phyloP scores from a whole-genome alignment of 2,113 vertebrate genomes.

The Fregetta grallaria region DNA sequence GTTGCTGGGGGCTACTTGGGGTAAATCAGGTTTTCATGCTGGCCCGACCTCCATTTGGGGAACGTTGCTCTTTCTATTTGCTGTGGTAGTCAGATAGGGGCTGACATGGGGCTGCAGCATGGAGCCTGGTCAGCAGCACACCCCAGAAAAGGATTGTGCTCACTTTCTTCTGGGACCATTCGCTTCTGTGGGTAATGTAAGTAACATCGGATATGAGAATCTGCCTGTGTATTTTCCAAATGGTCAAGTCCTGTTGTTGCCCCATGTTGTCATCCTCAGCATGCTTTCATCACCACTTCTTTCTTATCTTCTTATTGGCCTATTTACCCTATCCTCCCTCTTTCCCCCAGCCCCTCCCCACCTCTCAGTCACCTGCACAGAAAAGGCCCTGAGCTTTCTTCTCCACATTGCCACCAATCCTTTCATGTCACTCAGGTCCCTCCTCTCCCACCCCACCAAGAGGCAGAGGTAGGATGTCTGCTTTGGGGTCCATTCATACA shows the following conservation, averaged over 20 bases:
- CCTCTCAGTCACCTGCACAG: neutral
- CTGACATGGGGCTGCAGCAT: neutral
- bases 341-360: fast-evolving
- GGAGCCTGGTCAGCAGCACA: neutral
- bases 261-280: neutral
- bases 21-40: neutral
- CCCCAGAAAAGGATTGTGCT: neutral
- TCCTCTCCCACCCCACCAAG: neutral
- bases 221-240: neutral
- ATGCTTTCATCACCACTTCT: neutral
- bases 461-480: neutral
- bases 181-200: neutral
- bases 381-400: neutral
- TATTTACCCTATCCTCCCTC: neutral
- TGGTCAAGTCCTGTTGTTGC: neutral
- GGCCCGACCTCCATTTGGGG: neutral
- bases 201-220: neutral
- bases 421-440: neutral
- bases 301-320: neutral
- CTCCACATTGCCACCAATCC: neutral
- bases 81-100: neutral
- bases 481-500: neutral
- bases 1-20: slow-evolving; percentile 50
- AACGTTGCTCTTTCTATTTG: neutral
- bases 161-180: neutral